Conservation (phyloP, 1,140 invertebrate genomes). For the Brachionus koreanus region DNA sequence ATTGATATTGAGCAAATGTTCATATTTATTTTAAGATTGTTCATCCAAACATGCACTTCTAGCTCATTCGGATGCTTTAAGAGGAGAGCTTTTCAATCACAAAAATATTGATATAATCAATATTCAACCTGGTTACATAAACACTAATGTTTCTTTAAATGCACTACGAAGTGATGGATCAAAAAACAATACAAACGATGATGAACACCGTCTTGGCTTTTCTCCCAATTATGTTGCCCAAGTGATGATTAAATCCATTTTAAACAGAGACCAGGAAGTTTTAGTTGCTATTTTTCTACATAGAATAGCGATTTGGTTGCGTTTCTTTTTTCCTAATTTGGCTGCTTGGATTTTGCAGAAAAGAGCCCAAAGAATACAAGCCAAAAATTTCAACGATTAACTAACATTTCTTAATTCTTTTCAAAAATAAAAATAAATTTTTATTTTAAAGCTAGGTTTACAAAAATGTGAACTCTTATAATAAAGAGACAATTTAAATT, state of each 20-base stretch:
- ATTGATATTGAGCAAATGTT: background rate
- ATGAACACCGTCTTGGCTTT: constrained; percentile 34
- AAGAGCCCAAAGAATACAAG: constrained; percentile 11
- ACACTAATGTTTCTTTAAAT: constrained; percentile 34
- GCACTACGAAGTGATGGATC: constrained; percentile 34
- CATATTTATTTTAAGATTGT: background rate
- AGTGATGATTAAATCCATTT: constrained; percentile 21
- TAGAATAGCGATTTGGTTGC: constrained; percentile 21
- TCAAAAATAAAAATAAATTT: background rate
- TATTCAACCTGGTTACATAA: constrained; percentile 41
- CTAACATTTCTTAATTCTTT: background rate
- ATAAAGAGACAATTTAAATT: background rate
- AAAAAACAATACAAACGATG: constrained; percentile 42
- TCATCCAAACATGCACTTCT: constrained; percentile 42
- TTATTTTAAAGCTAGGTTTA: background rate
- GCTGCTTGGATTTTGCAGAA: constrained; percentile 13
- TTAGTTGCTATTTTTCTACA: constrained; percentile 1
- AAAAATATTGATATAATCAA: constrained; percentile 24
- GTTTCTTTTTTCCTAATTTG: constrained; percentile 24
- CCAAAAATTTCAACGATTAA: constrained; percentile 34
- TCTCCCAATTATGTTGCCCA: constrained; percentile 20
- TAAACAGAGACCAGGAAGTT: constrained; percentile 33
- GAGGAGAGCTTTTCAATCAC: constrained; percentile 14
- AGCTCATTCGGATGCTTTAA: constrained; percentile 7
- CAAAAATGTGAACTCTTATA: constrained; percentile 12